Conservation (phyloP, 2,113 vertebrate species). For the Atrichornis clamosus region DNA sequence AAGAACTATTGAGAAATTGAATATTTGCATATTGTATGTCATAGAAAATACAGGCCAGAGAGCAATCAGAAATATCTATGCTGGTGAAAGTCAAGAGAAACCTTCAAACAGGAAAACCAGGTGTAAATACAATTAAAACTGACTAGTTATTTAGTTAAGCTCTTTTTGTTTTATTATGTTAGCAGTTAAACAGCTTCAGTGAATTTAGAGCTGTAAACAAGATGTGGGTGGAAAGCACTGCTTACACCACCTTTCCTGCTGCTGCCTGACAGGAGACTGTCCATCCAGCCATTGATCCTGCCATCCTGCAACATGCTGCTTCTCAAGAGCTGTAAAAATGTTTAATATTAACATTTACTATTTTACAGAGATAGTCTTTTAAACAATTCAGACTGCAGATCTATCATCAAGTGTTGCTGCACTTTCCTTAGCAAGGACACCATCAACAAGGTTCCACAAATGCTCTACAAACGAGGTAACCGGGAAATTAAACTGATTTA, state of each 20-base stretch:
- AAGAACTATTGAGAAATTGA: background rate
- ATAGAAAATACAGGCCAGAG: background rate
- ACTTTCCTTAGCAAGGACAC: background rate
- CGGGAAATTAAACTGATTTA: background rate
- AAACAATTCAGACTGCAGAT: background rate
- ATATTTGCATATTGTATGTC: background rate
- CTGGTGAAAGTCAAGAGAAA: background rate
- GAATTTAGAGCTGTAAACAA: constrained; percentile 2
- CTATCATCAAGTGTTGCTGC: background rate
- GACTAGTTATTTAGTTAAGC: background rate
- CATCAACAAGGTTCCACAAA: background rate
- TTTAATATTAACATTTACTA: background rate
- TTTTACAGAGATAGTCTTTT: background rate
- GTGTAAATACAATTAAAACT: background rate
- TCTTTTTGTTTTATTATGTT: background rate
- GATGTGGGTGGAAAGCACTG: background rate
- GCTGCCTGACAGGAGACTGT: background rate
- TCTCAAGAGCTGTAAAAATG: background rate
- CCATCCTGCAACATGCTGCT: background rate
- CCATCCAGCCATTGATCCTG: background rate
- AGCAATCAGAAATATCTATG: background rate
- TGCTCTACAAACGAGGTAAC: background rate
- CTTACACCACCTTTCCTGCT: background rate
- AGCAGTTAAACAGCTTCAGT: background rate
- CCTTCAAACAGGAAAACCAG: background rate